Evolutionary conservation across 1,140 invertebrate species (phyloP), one percentile per base, ranked within the genome.

Genomic region (Cryptotermes secundus): DNA sequence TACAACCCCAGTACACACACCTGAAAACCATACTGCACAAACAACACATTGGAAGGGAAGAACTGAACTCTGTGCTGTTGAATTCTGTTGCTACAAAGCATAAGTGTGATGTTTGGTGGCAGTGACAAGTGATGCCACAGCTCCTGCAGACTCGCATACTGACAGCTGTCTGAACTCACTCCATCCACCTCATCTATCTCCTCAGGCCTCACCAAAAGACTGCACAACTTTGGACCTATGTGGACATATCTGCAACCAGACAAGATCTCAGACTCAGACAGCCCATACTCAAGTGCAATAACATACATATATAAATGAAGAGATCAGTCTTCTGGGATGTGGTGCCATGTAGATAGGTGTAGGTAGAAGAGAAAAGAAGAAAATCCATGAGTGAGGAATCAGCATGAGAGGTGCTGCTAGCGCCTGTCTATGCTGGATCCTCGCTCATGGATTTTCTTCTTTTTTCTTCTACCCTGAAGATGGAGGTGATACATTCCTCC

Each of bases 21-120:
- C 92, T 93, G 91, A 88, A 94, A 93, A 53, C 93, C 93, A 88
- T 94, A 94, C 87, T 94, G 93, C 22, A 93, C 91, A 42, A 94
- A 89, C 85, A 94, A 90, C 81, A 93, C 89, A 87, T 93, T 92
- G 26, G 90, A 90, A 34, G 93, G 93, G 85, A 94, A 88, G 24
- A 88, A 87, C 86, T 89, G 89, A 84, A 89, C 88, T 53, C 88
- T 87, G 87, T 85, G 34, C 87, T 87, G 34, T 79, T 86, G 84
- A 59, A 92, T 89, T 34, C 90, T 90, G 86, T 93, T 93, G 22
- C 91, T 91, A 88, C 93, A 94, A 0, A 94, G 87, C 86, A 93
- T 88, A 7, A 94, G 86, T 19, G 92, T 93, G 84, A 92, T 91
- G 81, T 90, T 88, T 2, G 90, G 87, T 83, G 90, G 90, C 10